Percentiles rank a stretch among this genome's conserved stretches.
These are phyloP conservation scores for Athalia rosae DNA, from an alignment of 2,888 invertebrate species.

Conservation along the genomic window DNA sequence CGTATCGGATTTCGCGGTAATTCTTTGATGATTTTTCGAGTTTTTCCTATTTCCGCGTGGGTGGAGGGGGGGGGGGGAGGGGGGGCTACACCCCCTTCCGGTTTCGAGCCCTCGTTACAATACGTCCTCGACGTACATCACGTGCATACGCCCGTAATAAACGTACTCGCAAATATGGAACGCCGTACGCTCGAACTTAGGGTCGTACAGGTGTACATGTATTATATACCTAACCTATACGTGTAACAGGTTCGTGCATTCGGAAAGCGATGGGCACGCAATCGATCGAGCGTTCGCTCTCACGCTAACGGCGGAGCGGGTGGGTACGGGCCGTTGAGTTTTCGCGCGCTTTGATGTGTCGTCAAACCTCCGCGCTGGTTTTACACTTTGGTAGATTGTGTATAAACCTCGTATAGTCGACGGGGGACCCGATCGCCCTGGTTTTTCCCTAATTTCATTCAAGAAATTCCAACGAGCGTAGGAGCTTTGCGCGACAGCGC, in stretches of 20 bases:
- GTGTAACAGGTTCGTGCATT: slow-evolving; percentile 1
- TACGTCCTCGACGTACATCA: too few relatives aligned
- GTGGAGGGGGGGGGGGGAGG: too few relatives aligned
- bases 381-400: slow-evolving; percentile 1
- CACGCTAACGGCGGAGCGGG: background rate
- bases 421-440: background rate
- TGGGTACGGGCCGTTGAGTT: background rate
- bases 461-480: too few relatives aligned
- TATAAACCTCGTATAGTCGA: background rate
- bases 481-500: too few relatives aligned
- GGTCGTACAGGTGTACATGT: too few relatives aligned
- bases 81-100: too few relatives aligned
- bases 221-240: slow-evolving; percentile 20
- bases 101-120: too few relatives aligned
- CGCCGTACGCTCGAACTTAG: background rate
- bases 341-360: slow-evolving; percentile 32
- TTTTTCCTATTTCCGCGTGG: too few relatives aligned
- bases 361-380: slow-evolving; percentile 14
- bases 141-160: too few relatives aligned
- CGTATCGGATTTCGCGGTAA: too few relatives aligned
- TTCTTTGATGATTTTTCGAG: too few relatives aligned
- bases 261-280: slow-evolving; percentile 18
- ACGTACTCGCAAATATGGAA: background rate
- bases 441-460: too few relatives aligned
- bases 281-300: slow-evolving; percentile 13